These are phyloP conservation scores for Drosophila ezoana DNA, from an alignment of 2,888 invertebrate genomes.

Conservation along the genomic window DNA sequence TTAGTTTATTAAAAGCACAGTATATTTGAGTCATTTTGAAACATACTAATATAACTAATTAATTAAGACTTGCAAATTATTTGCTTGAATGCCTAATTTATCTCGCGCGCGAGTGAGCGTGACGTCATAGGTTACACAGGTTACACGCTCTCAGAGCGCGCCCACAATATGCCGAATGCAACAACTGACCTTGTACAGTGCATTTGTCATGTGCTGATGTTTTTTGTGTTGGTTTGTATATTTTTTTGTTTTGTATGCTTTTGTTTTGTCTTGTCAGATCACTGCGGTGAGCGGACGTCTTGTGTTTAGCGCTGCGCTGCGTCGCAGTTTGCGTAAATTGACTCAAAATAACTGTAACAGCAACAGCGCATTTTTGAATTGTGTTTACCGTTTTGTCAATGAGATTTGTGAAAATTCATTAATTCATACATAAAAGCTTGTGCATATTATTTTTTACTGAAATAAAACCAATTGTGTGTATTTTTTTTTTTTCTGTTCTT, in stretches of 20 bases:
- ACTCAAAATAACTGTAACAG: slow-evolving; percentile 54
- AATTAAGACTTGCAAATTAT: not conserved
- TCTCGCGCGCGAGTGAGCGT: not conserved
- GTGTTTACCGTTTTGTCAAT: slow-evolving; percentile 51
- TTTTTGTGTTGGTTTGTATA: slow-evolving; percentile 33
- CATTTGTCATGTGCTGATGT: slow-evolving; percentile 44
- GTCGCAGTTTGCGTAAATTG: slow-evolving; percentile 70
- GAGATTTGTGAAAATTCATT: slow-evolving; percentile 30
- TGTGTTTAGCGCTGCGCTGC: slow-evolving; percentile 68
- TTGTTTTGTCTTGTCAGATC: slow-evolving; percentile 62
- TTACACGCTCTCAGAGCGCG: slow-evolving; percentile 14
- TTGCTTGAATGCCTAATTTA: not conserved
- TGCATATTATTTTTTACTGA: slow-evolving; percentile 21
- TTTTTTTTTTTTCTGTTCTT: slow-evolving; percentile 25
- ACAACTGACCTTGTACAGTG: slow-evolving; percentile 18
- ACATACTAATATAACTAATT: not conserved
- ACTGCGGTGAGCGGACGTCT: slow-evolving; percentile 69
- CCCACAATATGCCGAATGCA: not conserved
- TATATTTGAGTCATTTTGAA: too few relatives aligned
- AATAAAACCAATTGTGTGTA: not conserved
- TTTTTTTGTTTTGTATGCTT: slow-evolving; percentile 26
- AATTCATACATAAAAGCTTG: slow-evolving; percentile 29
- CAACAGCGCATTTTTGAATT: slow-evolving; percentile 51
- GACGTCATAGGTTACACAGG: slow-evolving; percentile 20
- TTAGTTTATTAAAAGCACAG: too few relatives aligned